Base-by-base conservation (phyloP, 2,888 invertebrate genomes). In the Ariolimax columbianus region DNA sequence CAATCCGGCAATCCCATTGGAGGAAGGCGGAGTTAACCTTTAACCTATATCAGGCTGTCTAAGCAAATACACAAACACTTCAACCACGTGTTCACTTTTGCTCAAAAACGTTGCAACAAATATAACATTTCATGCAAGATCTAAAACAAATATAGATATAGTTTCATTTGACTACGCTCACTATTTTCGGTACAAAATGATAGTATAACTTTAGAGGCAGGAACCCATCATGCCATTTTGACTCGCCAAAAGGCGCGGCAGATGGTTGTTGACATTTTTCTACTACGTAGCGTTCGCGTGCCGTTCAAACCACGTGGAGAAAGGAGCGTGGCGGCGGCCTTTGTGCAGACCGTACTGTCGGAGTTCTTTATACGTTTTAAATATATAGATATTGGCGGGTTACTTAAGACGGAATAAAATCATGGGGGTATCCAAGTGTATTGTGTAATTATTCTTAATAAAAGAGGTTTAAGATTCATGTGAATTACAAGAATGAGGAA, bases 1-100 rank as follows among this genome's bases (percentile, higher is more conserved):
- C 73, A 38, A 82, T 43, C 23, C 51, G 11, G 68, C 66, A n/a
- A 77, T 36, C 70, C 79, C 72, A 84, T 84, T 84, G 84, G 84
- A 11, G 43, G 73, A 51, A 73, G 84, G 84, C 84, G 84, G 84
- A 55, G 78, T 73, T 84, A 79, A 79, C 84, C 79, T 84, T 79
- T 84, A 79, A 84, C 79, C 70, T 73, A 72, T 55, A 63, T 51
- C 30, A 47, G 47, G 78, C 40, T 36, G 23, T 72, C 17, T 23
- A 40, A 40, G 84, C 79, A 79, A 55, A 79, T 63, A 79, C 47
- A 79, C 72, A 68, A 47, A 55, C 23, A 38, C 6, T 36, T 33
- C 77, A 38, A 36, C n/a, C 82, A 83, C 83, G 77, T 83, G 83
- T 77, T 63, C n/a, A 23, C 23, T n/a, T 6, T 4, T n/a, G 26